Evolutionary conservation across 2,797 vertebrate species (phyloP), one percentile per base, ranked within the genome.

Genomic region (Sebastes nivosus): DNA sequence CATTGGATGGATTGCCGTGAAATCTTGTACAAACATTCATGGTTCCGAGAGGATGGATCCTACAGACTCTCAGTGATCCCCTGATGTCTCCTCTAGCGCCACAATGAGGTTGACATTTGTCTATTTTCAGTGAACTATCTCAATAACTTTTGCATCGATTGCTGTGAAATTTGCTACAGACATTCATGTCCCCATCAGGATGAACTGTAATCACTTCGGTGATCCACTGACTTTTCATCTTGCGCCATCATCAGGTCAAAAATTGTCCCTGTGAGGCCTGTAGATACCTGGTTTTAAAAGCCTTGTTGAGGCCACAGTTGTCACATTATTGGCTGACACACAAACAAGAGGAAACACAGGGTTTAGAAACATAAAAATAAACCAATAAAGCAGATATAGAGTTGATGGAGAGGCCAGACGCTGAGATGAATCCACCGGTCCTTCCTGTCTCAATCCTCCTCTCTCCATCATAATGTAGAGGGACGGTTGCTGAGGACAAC

Each of bases 401-500:
- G 6, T 4, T 67, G 65, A 67, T 30, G 46, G 46, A 67, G 63
- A 79, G 8, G 25, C 64, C 32, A 78, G 55, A 68, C 58, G 54
- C 9, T 50, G 59, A 79, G 65, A 78, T 63, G 36, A 85, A 64
- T 65, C 76, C 58, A 6, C 30, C 24, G 63, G 52, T 72, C 73
- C 59, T 36, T 67, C 25, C 60, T 77, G 38, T 30, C 27, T 72
- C 61, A 70, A 59, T 64, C 64, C 72, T 67, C 34, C 59, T 67
- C 86, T 77, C 84, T 84, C 80, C 73, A 86, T 93, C 89, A 94
- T 85, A 88, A 90, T 92, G 92, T 85, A 84, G 90, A 93, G 91
- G 93, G 93, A 86, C 65, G 82, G 95, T 96, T 96, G 95, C 95
- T 74, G 89, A 89, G 93, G 94, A 95, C 94, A 95, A 95, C 95